Percentiles rank a stretch among this genome's conserved stretches.
Conservation (phyloP, 2,113 vertebrate genomes). For the Oenanthe melanoleuca region DNA sequence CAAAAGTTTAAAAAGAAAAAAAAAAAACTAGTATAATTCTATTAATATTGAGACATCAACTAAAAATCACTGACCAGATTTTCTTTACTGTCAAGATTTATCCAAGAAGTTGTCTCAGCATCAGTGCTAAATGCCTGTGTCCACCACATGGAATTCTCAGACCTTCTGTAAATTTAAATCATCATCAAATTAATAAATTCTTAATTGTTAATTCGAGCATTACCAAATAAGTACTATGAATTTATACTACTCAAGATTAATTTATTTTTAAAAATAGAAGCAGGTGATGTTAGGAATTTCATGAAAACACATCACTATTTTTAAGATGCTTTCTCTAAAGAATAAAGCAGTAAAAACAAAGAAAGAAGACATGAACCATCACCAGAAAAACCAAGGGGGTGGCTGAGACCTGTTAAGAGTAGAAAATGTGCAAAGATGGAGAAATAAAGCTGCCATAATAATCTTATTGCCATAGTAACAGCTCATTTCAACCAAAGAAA, state of each 20-base stretch:
- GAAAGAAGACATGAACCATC: not conserved
- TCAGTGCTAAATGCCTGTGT: not conserved
- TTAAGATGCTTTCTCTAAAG: not conserved
- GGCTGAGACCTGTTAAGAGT: not conserved
- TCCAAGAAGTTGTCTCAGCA: not conserved
- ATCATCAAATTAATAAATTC: not conserved
- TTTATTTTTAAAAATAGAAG: not conserved
- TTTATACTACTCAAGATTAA: not conserved
- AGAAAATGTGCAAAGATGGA: not conserved
- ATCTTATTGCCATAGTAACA: not conserved
- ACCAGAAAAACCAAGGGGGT: not conserved
- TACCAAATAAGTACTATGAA: not conserved
- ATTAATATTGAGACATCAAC: not conserved
- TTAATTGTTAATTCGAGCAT: not conserved
- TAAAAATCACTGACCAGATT: not conserved
- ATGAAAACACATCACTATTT: not conserved
- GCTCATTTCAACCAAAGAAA: not conserved
- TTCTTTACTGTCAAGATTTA: not conserved
- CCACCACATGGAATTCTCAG: not conserved
- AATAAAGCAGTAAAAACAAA: not conserved
- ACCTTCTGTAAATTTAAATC: not conserved
- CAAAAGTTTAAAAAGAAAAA: not conserved
- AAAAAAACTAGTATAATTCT: not conserved
- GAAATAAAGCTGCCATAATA: not conserved
- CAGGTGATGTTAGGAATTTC: not conserved